Evolutionary conservation across 2,797 vertebrate genomes (phyloP), one percentile per base, ranked within the genome.

Genomic region (Emydoidea blandingii): DNA sequence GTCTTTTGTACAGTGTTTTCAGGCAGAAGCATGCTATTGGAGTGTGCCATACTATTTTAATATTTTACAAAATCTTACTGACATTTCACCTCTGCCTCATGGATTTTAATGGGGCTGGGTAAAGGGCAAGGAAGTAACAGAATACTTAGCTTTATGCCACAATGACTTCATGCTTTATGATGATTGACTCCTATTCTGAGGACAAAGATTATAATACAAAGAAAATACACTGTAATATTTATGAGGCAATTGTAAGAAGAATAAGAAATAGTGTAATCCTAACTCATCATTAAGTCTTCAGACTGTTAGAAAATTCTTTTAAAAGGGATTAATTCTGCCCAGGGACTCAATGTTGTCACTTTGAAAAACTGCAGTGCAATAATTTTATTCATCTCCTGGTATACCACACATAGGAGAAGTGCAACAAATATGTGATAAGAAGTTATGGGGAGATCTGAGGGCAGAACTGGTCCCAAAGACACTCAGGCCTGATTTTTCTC

Each of bases 401-500:
- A 49, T 31, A 29, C 7, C 25, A 49, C 25, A 49, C 41, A 31
- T 18, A 25, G 68, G 37, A 4, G 72, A 25, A 21, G 21, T 74
- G 41, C n/a, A 44, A 44, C 21, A 74, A 74, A 27, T 41, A 27
- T 86, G 29, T 79, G 79, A 83, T 92, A 92, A 59, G 49, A 47
- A 91, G 86, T 9, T 85, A 78, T 91, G 89, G 74, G 62, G 49
- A 94, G 86, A 95, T 85, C 12, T 15, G 89, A 95, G 62, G 88
- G 37, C 62, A 79, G 19, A 87, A 87, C 95, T 53, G 89, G 53
- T 91, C 34, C 37, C 2, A 0, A 65, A 56, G 6, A 41, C 47
- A 25, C 44, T 31, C 3, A 15, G 76, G 86, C 47, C 44, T 95
- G 80, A 11, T 50, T 86, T 57, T 65, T 50, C 53, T 78, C 12